Conservation (phyloP, 2,888 invertebrate genomes). For the Aphodius sticticus region DNA sequence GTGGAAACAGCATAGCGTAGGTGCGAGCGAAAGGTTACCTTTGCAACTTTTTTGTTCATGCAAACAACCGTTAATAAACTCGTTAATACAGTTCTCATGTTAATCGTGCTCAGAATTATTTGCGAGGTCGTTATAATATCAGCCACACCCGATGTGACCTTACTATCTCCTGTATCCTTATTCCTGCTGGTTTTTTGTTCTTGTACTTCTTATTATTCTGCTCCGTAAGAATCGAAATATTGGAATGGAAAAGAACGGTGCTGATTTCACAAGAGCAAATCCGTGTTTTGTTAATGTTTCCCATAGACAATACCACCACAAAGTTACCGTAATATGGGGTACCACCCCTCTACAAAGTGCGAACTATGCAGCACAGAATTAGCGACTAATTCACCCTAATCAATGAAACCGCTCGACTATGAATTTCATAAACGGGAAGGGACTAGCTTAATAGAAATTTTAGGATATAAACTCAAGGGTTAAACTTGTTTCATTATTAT, state of each 20-base stretch:
- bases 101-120: neutral
- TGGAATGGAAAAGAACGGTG: neutral
- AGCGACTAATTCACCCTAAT: no score
- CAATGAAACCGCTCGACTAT: no score
- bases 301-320: neutral
- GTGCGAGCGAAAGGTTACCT: neutral
- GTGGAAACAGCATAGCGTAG: neutral
- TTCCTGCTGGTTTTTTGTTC: constrained; percentile 20
- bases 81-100: neutral
- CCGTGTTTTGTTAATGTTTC: neutral
- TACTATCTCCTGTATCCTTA: constrained; percentile 36
- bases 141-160: constrained; percentile 28
- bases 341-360: no score
- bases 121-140: neutral
- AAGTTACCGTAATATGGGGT: neutral
- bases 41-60: neutral
- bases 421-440: no score
- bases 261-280: neutral
- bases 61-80: neutral
- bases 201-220: neutral
- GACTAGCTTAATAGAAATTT: no score
- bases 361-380: no score
- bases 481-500: no score
- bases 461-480: no score
- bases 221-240: neutral